A percentile compares a stretch with the other conserved stretches of the same genome.
phyloP scores from a whole-genome alignment of 2,113 vertebrate species.

The Carlito syrichta region DNA sequence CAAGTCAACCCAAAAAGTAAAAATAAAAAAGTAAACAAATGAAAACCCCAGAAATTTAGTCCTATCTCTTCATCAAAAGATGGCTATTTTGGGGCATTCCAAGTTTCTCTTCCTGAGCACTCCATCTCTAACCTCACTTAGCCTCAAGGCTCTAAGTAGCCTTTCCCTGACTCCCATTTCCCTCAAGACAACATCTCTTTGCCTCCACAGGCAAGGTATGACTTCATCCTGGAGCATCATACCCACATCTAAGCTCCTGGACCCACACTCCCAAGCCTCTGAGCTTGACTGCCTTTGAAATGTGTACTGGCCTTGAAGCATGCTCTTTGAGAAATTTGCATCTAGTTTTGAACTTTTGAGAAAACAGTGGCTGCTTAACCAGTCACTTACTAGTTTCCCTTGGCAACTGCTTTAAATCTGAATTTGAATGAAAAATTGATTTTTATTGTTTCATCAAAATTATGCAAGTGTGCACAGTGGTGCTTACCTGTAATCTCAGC shows the following conservation, averaged over 20 bases:
- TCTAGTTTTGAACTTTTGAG: neutral
- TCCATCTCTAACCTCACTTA: neutral
- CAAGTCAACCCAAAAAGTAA: no score
- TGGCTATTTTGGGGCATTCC: accelerated
- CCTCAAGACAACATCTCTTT: neutral
- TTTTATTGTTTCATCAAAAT: slow-evolving; percentile 42
- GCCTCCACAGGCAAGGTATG: neutral
- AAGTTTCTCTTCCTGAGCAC: neutral
- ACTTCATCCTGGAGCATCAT: neutral
- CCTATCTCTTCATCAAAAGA: neutral
- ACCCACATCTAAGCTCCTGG: neutral
- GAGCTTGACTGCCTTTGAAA: neutral
- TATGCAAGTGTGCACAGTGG: no score
- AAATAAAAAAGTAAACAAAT: neutral
- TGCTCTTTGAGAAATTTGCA: neutral
- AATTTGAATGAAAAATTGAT: neutral
- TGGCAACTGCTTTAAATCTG: neutral
- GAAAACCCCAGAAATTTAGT: neutral
- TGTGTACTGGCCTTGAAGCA: neutral
- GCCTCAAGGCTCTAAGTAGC: neutral
- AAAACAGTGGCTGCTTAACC: neutral
- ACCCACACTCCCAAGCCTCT: neutral
- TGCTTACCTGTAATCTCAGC: no score
- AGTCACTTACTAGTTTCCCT: neutral
- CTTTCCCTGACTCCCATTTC: neutral